These are phyloP conservation scores for Macheiramphus alcinus DNA, from an alignment of 2,113 vertebrate genomes.

Conservation along the genomic window DNA sequence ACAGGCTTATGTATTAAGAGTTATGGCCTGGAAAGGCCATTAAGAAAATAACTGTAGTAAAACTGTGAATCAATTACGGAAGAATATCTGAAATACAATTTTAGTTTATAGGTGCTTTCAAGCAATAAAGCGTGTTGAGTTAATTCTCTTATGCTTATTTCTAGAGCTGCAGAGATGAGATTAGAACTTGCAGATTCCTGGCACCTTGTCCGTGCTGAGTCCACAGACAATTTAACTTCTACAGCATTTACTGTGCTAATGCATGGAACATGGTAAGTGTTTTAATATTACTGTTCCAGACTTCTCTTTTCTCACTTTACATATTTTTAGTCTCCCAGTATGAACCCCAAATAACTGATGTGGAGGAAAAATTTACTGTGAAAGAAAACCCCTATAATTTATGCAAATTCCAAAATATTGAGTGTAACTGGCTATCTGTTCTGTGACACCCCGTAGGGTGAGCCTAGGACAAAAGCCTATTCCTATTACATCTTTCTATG, in stretches of 20 bases:
- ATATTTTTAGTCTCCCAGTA: constrained; percentile 32
- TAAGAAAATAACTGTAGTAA: constrained; percentile 56
- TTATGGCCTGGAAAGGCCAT: constrained; percentile 40
- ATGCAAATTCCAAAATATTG: constrained; percentile 51
- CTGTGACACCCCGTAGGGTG: background rate
- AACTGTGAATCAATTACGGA: constrained; percentile 47
- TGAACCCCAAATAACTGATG: constrained; percentile 40
- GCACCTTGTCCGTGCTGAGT: background rate
- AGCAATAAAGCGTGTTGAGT: constrained; percentile 68
- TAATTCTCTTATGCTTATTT: constrained; percentile 65
- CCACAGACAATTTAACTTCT: constrained; percentile 1
- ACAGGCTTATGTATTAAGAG: background rate
- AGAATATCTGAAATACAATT: constrained; percentile 58
- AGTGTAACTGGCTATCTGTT: constrained; percentile 30
- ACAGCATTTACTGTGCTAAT: background rate
- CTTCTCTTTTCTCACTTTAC: background rate
- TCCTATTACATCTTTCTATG: background rate
- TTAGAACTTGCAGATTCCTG: constrained; percentile 53
- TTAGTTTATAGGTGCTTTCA: constrained; percentile 66
- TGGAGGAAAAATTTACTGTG: constrained; percentile 36
- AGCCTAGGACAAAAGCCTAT: background rate
- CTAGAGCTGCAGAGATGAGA: constrained; percentile 59
- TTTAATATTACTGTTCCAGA: background rate
- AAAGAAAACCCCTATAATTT: constrained; percentile 44
- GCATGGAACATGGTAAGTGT: background rate